Percentiles rank a stretch among this genome's conserved stretches.
These are phyloP conservation scores for Callorhinus ursinus DNA, from an alignment of 2,113 vertebrate genomes.

Conservation along the genomic window DNA sequence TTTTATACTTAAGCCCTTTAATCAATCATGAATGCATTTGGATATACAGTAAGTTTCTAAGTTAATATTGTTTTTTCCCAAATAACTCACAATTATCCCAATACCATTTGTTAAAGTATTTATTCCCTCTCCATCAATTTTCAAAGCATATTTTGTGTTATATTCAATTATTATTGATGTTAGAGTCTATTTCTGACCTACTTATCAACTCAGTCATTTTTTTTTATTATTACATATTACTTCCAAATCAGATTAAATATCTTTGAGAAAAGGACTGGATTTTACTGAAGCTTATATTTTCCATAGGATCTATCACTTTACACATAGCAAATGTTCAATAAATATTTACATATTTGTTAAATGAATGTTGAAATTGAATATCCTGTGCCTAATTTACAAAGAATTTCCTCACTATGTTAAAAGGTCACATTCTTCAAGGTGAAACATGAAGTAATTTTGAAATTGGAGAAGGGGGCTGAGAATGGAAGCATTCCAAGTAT, in stretches of 20 bases:
- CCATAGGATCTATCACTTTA: conserved; percentile 54
- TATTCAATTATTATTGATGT: conserved; percentile 6
- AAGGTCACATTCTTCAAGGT: conserved; percentile 82
- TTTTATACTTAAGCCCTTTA: conserved; percentile 1
- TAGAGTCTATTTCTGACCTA: background rate
- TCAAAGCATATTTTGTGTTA: background rate
- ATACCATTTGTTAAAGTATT: background rate
- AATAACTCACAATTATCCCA: conserved; percentile 1
- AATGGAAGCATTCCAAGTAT: conserved; percentile 74
- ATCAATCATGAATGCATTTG: background rate
- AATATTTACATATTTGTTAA: conserved; percentile 66
- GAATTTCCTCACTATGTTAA: conserved; percentile 72
- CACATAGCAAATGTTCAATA: conserved; percentile 65
- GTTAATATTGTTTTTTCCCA: background rate
- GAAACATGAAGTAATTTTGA: conserved; percentile 80
- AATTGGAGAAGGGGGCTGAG: conserved; percentile 71
- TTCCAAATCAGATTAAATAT: conserved; percentile 2
- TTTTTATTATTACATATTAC: conserved; percentile 39
- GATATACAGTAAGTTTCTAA: background rate
- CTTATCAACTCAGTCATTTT: conserved; percentile 40
- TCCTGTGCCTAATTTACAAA: conserved; percentile 65
- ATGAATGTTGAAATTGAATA: conserved; percentile 62
- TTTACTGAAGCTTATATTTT: conserved; percentile 42
- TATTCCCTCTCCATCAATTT: background rate
- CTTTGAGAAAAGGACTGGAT: conserved; percentile 34